Conservation (phyloP, 2,113 vertebrate genomes). For the Hepsetus odoe region DNA sequence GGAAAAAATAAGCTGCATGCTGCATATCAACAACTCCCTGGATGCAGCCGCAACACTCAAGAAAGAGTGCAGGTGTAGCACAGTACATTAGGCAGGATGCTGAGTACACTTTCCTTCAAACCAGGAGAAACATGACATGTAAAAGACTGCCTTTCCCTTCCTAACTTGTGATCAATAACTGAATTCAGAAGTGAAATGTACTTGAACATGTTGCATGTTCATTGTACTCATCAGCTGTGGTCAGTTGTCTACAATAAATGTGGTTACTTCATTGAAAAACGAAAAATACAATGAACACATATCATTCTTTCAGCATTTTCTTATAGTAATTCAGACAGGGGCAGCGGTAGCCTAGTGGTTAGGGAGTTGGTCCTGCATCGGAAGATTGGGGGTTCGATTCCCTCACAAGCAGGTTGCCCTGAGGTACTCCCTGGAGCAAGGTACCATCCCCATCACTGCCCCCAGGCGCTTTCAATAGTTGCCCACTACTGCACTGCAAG, state of each 20-base stretch:
- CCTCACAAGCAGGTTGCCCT: too few relatives aligned
- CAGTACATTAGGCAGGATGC: slow-evolving; percentile 30
- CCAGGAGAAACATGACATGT: slow-evolving; percentile 14
- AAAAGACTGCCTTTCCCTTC: slow-evolving; percentile 12
- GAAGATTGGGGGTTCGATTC: too few relatives aligned
- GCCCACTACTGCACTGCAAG: too few relatives aligned
- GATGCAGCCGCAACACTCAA: slow-evolving; percentile 15
- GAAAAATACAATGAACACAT: too few relatives aligned
- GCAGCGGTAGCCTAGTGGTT: too few relatives aligned
- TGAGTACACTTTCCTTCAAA: slow-evolving; percentile 36
- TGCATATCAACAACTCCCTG: slow-evolving; percentile 48
- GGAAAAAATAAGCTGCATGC: slow-evolving; percentile 37
- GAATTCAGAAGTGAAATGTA: slow-evolving; percentile 21
- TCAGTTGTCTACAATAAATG: not conserved
- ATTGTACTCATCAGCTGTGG: not conserved
- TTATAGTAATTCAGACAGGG: too few relatives aligned
- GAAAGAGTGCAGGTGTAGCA: slow-evolving; percentile 39
- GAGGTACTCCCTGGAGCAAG: too few relatives aligned
- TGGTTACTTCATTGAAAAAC: not conserved
- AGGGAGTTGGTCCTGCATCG: too few relatives aligned
- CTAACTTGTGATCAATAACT: not conserved
- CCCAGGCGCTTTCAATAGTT: too few relatives aligned
- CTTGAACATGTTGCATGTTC: not conserved
- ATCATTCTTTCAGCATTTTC: too few relatives aligned
- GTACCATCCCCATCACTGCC: too few relatives aligned